Evolutionary conservation across 2,888 invertebrate genomes (phyloP).

Genomic region (Oxycera nigricornis): DNA sequence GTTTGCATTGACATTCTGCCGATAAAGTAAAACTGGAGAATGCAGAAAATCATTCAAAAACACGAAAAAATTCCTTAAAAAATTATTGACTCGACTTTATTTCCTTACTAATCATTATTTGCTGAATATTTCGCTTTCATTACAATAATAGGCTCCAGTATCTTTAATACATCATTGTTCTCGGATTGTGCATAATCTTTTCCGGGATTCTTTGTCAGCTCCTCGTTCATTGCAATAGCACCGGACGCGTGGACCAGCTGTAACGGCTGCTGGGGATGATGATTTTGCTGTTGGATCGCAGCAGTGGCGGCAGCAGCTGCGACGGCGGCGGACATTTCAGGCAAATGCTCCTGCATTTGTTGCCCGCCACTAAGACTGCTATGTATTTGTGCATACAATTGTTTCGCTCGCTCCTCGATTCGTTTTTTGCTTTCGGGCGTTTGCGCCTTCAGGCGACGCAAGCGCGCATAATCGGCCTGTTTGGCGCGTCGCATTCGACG

Average conservation of each 20-base stretch:
- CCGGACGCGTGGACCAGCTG: conserved; percentile 42
- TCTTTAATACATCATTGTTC: conserved; percentile 61
- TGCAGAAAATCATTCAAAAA: no score
- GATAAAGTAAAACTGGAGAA: no score
- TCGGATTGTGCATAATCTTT: conserved; percentile 56
- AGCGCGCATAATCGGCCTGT: conserved; percentile 60
- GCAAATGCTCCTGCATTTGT: not conserved
- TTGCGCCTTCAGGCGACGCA: conserved; percentile 59
- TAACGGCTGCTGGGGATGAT: conserved; percentile 43
- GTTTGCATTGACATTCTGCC: no score
- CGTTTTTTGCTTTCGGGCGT: conserved; percentile 54
- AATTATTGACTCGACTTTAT: conserved; percentile 35
- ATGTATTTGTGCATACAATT: conserved; percentile 57
- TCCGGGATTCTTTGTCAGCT: conserved; percentile 52
- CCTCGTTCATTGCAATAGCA: conserved; percentile 41
- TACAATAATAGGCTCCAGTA: conserved; percentile 62
- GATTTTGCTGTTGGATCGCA: conserved; percentile 43
- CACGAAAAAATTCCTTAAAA: conserved; percentile 23
- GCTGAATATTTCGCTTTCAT: conserved; percentile 60
- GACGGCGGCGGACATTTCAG: conserved; percentile 42
- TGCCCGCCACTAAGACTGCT: conserved; percentile 29
- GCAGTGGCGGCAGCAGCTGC: conserved; percentile 49
- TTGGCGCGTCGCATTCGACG: conserved; percentile 58
- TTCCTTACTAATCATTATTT: not conserved
- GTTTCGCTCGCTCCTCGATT: conserved; percentile 53